A percentile compares a stretch with the other conserved stretches of the same genome.
Evolutionary conservation across 2,797 vertebrate species (phyloP).

Genomic region (Peromyscus melanophrys): DNA sequence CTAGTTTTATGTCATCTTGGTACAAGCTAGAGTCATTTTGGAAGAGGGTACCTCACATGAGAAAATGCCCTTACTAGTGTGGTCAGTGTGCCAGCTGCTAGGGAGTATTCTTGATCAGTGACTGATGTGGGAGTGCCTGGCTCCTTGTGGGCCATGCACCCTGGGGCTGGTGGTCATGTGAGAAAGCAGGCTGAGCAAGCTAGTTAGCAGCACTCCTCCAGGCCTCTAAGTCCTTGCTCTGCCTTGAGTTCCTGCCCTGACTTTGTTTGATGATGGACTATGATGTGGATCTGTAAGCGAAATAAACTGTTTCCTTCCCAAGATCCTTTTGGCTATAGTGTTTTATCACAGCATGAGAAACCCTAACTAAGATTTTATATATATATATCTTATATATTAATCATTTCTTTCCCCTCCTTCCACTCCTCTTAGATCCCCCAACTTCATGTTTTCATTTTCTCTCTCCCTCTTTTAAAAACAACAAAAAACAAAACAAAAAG

Average conservation of each 20-base stretch:
- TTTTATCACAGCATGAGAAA: background rate
- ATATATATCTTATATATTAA: background rate
- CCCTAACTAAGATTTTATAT: background rate
- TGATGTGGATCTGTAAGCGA: background rate
- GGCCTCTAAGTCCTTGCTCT: background rate
- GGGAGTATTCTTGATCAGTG: background rate
- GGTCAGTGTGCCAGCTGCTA: background rate
- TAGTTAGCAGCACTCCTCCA: background rate
- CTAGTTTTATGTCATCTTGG: background rate
- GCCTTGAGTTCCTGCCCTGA: background rate
- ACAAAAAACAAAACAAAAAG: background rate
- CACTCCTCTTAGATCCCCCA: background rate
- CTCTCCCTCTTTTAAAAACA: background rate
- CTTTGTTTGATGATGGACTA: background rate
- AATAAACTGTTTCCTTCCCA: background rate
- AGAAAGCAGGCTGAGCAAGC: background rate
- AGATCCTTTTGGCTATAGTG: background rate
- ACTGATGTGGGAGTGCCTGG: background rate
- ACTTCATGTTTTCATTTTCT: background rate
- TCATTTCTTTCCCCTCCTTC: background rate
- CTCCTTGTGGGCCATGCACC: background rate
- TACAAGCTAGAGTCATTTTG: background rate
- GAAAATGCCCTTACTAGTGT: background rate
- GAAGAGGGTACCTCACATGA: background rate
- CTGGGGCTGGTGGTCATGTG: background rate